Conservation (phyloP, 2,797 vertebrate genomes). For the Chelonia mydas region DNA sequence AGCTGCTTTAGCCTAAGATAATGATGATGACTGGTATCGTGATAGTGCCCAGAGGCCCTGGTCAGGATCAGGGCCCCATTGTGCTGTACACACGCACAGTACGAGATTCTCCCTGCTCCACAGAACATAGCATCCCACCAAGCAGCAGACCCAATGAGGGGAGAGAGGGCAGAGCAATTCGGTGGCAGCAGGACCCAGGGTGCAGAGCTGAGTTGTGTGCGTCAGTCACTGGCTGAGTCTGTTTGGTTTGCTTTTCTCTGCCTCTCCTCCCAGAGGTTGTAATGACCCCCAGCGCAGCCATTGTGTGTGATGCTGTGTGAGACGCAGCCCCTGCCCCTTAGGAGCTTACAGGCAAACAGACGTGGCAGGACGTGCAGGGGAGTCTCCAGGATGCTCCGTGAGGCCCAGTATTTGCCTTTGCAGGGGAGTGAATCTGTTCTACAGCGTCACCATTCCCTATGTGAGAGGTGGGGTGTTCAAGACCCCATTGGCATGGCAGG, state of each 20-base stretch:
- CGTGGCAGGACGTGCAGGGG: neutral
- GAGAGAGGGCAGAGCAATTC: no score
- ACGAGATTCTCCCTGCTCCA: neutral
- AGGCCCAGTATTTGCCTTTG: neutral
- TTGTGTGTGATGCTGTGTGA: neutral
- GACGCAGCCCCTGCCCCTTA: neutral
- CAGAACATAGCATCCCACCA: neutral
- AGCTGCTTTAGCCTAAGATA: neutral
- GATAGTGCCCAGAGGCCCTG: neutral
- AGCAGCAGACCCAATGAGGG: neutral
- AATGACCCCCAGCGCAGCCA: neutral
- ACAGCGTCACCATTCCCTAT: neutral
- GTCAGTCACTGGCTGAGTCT: no score
- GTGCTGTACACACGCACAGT: no score
- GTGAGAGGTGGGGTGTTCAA: no score
- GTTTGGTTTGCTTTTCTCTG: neutral
- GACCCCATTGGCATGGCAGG: neutral
- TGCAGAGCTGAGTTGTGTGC: neutral
- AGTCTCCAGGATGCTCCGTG: neutral
- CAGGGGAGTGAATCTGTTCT: neutral
- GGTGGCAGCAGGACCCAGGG: neutral
- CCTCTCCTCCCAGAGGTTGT: no score
- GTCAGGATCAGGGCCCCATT: neutral
- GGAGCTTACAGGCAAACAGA: no score
- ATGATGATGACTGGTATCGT: neutral